Evolutionary conservation across 2,797 vertebrate species (phyloP), one percentile per base, ranked within the genome.

Genomic region (Strix occidentalis): DNA sequence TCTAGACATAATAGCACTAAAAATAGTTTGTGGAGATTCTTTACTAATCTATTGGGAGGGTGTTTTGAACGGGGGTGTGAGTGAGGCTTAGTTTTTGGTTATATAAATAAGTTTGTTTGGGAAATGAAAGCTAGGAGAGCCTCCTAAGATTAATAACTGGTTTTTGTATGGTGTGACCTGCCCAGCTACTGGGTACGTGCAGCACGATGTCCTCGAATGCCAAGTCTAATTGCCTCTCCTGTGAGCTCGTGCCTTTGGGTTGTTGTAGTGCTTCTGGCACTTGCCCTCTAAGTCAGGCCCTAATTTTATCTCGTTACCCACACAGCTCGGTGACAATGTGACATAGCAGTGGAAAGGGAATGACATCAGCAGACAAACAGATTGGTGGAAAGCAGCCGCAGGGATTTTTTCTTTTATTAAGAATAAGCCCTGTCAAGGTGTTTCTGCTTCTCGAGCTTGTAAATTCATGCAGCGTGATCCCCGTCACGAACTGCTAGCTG

Each of bases 1-100:
- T 66, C 89, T 50, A 77, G 90, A 96, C 92, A 93, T 93, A 96
- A 97, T 93, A 70, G 89, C 53, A 28, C 94, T 95, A 94, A 95
- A 96, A 96, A 95, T 95, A 96, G 90, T 35, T 45, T 10, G 48
- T 5, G 37, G 81, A 68, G 64, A 93, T 95, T 66, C 87, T 70
- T 87, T 1, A 0, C 56, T 94, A 5, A 91, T 88, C 86, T 51
- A 54, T 39, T 65, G 48, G 76, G 35, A 16, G 82, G 61, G 72
- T 45, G 65, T 54, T 88, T 66, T 48, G 64, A 65, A 23, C 0
- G 0, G 19, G 56, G 12, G 7, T 39, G 29, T 5, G 24, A 70
- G 11, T 3, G 43, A 57, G 60, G 25, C 58, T 58, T 6, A 6
- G 23, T 2, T 41, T 69, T 50, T 16, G n/a, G 18, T n/a, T 83